These are phyloP conservation scores for Falco naumanni DNA, from an alignment of 2,797 vertebrate genomes.

Conservation along the genomic window DNA sequence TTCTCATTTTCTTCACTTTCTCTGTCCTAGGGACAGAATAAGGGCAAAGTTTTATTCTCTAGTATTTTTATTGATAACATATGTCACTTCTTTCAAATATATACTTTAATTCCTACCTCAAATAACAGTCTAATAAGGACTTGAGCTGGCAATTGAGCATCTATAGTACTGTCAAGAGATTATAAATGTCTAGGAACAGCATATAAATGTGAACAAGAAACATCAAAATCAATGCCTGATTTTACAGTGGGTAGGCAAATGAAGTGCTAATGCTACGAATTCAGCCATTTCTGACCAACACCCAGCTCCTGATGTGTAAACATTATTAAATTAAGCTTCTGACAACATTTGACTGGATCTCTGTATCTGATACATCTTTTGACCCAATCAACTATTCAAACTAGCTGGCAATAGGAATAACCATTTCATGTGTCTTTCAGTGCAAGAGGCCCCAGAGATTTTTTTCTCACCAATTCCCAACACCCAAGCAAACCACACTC, in stretches of 20 bases:
- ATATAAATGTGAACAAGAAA: not conserved
- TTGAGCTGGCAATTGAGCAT: not conserved
- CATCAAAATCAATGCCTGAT: not conserved
- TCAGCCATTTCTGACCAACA: not conserved
- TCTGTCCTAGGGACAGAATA: not conserved
- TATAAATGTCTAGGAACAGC: not conserved
- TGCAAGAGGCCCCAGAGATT: not conserved
- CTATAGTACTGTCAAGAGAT: not conserved
- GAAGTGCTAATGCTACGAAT: not conserved
- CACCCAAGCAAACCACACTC: not conserved
- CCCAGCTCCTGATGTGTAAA: not conserved
- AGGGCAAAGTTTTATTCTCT: not conserved
- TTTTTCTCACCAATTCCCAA: not conserved
- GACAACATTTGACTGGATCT: not conserved
- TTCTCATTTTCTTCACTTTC: not conserved
- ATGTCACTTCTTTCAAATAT: not conserved
- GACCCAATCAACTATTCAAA: not conserved
- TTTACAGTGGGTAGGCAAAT: not conserved
- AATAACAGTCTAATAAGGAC: not conserved
- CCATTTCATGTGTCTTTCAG: not conserved
- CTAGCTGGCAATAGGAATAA: not conserved
- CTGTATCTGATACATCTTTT: not conserved
- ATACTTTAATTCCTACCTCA: not conserved
- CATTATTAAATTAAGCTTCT: not conserved
- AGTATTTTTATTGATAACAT: not conserved